Conservation (phyloP, 2,113 vertebrate genomes). For the Naja naja region DNA sequence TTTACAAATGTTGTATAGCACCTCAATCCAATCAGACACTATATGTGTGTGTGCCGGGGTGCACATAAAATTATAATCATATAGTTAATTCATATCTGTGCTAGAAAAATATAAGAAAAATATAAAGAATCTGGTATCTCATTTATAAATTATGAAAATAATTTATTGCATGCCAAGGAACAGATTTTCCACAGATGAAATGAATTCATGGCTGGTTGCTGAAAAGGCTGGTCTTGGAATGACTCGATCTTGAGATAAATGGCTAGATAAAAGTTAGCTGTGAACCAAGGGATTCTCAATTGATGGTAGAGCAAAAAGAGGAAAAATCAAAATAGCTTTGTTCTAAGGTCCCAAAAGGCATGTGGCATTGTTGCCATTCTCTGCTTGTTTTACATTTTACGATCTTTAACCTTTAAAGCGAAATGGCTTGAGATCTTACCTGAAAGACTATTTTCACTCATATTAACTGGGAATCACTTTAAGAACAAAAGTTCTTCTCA, state of each 20-base stretch:
- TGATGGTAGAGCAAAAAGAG: neutral
- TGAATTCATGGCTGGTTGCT: neutral
- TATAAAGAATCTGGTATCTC: neutral
- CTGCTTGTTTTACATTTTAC: neutral
- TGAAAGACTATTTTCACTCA: neutral
- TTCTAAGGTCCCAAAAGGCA: neutral
- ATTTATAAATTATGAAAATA: neutral
- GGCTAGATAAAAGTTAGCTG: neutral
- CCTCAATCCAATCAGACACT: neutral
- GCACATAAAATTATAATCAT: neutral
- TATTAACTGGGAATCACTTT: neutral
- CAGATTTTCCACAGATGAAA: neutral
- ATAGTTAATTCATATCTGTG: neutral
- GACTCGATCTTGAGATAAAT: neutral
- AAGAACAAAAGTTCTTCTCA: neutral
- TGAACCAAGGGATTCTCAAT: neutral
- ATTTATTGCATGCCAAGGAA: neutral
- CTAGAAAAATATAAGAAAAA: neutral
- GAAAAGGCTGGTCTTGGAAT: neutral
- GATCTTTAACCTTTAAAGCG: neutral
- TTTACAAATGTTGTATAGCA: neutral
- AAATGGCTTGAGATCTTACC: neutral
- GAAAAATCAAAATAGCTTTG: neutral
- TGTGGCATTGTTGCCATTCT: neutral
- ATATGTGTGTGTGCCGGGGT: neutral